Percentiles rank a stretch among this genome's conserved stretches.
phyloP scores from a whole-genome alignment of 2,888 invertebrate genomes.

The Cerceris ruficornis region DNA sequence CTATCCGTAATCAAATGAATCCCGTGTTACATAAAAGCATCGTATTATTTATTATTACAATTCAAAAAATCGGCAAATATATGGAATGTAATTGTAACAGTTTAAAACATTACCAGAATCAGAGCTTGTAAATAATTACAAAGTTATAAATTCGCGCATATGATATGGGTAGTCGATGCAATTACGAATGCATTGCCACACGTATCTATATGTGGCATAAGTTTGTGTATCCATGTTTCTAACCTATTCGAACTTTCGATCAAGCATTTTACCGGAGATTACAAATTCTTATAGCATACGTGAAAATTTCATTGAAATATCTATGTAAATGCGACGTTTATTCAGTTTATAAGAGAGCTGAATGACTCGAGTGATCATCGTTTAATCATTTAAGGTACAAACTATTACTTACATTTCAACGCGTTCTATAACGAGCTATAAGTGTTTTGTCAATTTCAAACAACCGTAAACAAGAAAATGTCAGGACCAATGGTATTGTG shows the following conservation, averaged over 20 bases:
- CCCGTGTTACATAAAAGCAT: too few relatives aligned
- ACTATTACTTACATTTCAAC: not conserved
- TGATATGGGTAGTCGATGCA: not conserved
- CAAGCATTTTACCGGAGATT: not conserved
- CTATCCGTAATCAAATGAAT: too few relatives aligned
- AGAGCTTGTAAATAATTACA: too few relatives aligned
- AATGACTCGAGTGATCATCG: too few relatives aligned
- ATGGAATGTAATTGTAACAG: too few relatives aligned
- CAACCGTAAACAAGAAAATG: constrained; percentile 53
- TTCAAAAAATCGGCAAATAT: too few relatives aligned
- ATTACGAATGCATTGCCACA: constrained; percentile 61
- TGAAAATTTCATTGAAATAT: not conserved
- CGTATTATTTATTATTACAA: too few relatives aligned
- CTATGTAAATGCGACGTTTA: not conserved
- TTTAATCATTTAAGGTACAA: not conserved
- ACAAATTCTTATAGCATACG: not conserved
- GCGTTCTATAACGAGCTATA: constrained; percentile 19
- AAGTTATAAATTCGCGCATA: too few relatives aligned
- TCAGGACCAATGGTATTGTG: constrained; percentile 83
- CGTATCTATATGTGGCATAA: constrained; percentile 61
- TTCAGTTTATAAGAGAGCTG: too few relatives aligned
- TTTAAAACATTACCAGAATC: too few relatives aligned
- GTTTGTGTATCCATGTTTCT: not conserved
- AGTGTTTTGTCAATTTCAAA: constrained; percentile 27
- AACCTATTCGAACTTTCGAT: not conserved